Evolutionary conservation across 2,797 vertebrate genomes (phyloP).

Genomic region (Rhinophrynus dorsalis): DNA sequence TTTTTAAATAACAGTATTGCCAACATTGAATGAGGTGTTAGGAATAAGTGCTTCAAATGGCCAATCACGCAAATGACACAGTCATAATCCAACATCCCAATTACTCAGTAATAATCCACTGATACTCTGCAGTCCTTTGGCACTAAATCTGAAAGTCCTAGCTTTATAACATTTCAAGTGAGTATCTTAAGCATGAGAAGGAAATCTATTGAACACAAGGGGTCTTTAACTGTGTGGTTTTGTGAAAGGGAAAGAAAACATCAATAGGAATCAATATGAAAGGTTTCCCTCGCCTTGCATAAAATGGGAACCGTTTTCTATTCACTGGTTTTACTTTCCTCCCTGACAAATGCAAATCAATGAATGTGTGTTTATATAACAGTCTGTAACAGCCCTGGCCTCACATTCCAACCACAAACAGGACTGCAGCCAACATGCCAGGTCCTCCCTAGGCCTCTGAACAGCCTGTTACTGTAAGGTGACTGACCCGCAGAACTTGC

Average conservation of each 20-base stretch:
- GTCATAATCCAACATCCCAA: too few relatives aligned
- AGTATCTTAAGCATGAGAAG: conserved; percentile 60
- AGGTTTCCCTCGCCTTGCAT: conserved; percentile 81
- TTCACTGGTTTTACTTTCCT: conserved; percentile 66
- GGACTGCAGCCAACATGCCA: too few relatives aligned
- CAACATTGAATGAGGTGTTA: too few relatives aligned
- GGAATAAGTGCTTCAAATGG: too few relatives aligned
- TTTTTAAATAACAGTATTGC: too few relatives aligned
- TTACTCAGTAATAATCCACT: too few relatives aligned
- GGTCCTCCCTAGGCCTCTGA: background rate
- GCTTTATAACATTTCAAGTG: conserved; percentile 68
- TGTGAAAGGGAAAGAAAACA: conserved; percentile 77
- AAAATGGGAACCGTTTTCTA: conserved; percentile 69
- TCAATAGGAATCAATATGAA: conserved; percentile 82
- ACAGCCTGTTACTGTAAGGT: background rate
- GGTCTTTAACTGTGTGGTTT: conserved; percentile 74
- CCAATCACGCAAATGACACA: too few relatives aligned
- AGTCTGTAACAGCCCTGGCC: conserved; percentile 58
- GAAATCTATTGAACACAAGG: conserved; percentile 62
- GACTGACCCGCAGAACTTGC: background rate
- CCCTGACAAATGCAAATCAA: conserved; percentile 75
- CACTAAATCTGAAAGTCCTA: background rate
- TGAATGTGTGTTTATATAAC: conserved; percentile 67
- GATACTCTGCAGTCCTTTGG: background rate
- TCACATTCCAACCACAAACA: conserved; percentile 16